Evolutionary conservation across 2,888 invertebrate genomes (phyloP), one percentile per base, ranked within the genome.

Genomic region (Acleris cristana): DNA sequence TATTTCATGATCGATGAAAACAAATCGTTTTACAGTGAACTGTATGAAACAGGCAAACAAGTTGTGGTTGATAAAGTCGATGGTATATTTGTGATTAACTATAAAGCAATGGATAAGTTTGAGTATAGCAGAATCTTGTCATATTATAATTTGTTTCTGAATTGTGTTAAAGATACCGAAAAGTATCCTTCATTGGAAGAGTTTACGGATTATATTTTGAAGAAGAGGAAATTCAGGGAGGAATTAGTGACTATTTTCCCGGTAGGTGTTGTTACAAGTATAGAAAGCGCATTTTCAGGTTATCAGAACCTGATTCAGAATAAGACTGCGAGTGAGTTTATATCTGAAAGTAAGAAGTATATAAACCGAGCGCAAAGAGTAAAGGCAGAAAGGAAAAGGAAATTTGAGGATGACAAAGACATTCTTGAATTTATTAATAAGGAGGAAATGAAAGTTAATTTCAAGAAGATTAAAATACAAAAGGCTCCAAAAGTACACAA

Each of bases 21-120:
- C 34, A 79, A 71, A 54, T 77, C 78, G 30, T 81, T 78, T 69
- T 81, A 81, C 62, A 72, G 72, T 7, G 74, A 74, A 68, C 62
- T 80, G 49, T 60, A 72, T 1, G 70, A 74, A 2, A 69, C 45
- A 26, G 70, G 71, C 45, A 76, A 56, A n/a, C 74, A 74, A 70
- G 73, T 74, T 55, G 65, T 76, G 7, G 75, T 78, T 18, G 70
- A 44, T 16, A 64, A 75, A 45, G 70, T 74, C 52, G 67, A 72
- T 8, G 12, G 34, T 61, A 70, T 72, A 67, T 69, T 77, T 21
- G 49, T 70, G 55, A 54, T 78, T 2, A 60, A 66, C 1, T 74
- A 69, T 56, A 73, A 75, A 10, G 49, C 70, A 4, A 49, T 74
- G 16, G 74, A 75, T 67, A 66, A 69, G 23, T 70, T 79, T 16